phyloP scores from a whole-genome alignment of 2,113 vertebrate species.

The Rattus rattus region DNA sequence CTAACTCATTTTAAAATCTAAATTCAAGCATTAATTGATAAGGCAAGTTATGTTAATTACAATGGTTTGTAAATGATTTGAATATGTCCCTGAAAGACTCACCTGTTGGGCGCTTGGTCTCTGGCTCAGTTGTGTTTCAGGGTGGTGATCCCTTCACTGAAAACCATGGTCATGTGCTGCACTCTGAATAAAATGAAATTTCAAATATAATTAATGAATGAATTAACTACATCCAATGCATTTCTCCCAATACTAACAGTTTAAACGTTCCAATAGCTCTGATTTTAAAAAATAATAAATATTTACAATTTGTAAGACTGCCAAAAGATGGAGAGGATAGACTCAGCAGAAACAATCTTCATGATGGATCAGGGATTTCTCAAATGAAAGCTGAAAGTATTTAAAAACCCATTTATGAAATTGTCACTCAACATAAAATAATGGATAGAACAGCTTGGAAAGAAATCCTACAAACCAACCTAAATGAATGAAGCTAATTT shows the following conservation, averaged over 20 bases:
- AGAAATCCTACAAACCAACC: not conserved
- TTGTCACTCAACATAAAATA: not conserved
- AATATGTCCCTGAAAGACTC: not conserved
- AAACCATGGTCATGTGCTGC: not conserved
- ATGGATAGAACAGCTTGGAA: not conserved
- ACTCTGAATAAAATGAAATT: not conserved
- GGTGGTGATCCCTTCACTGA: rapidly evolving
- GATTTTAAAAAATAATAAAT: not conserved
- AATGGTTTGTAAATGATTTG: not conserved
- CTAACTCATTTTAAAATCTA: not conserved
- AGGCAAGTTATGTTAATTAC: not conserved
- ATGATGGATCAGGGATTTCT: not conserved
- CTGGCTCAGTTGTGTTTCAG: no score
- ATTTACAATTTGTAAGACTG: not conserved
- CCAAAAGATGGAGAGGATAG: not conserved
- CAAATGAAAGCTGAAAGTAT: not conserved
- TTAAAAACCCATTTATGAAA: conserved; percentile 12
- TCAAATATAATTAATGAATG: not conserved
- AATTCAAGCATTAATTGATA: not conserved
- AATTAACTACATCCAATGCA: not conserved
- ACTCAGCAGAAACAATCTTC: not conserved
- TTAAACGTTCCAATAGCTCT: not conserved
- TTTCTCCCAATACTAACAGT: not conserved
- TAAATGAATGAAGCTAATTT: not conserved
- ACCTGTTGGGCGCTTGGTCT: not conserved